Evolutionary conservation across 2,113 vertebrate genomes (phyloP).

Genomic region (Prunella himalayana): DNA sequence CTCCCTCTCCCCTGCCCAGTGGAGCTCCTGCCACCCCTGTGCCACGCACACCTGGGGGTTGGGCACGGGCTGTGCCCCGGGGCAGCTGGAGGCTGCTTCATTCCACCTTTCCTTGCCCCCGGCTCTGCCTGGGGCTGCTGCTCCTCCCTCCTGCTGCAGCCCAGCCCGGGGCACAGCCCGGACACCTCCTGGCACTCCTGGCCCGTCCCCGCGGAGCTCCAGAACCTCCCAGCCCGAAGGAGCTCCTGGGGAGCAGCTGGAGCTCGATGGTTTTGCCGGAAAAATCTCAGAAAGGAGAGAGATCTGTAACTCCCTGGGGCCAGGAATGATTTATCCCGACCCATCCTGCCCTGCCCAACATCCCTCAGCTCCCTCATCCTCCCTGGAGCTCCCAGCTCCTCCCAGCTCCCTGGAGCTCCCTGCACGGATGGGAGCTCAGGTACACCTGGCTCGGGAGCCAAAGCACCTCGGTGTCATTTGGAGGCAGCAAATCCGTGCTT

Average conservation of each 20-base stretch:
- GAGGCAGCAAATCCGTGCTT: rapidly evolving
- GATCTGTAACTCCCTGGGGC: background rate
- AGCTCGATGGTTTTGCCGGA: rapidly evolving
- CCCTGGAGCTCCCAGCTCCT: background rate
- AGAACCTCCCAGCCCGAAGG: background rate
- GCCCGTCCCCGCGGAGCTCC: background rate
- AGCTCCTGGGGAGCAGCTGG: background rate
- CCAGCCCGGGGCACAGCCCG: background rate
- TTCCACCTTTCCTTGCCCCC: background rate
- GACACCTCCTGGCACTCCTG: background rate
- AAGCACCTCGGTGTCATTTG: rapidly evolving
- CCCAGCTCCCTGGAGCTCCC: background rate
- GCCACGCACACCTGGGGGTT: background rate
- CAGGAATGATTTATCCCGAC: background rate
- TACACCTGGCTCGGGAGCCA: rapidly evolving
- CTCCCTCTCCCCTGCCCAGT: background rate
- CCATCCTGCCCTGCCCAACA: rapidly evolving
- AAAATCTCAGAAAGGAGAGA: rapidly evolving
- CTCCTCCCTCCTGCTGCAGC: background rate
- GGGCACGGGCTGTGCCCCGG: background rate
- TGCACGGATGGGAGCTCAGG: background rate
- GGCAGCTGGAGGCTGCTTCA: too few relatives aligned
- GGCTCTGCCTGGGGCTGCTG: background rate
- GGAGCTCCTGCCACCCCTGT: background rate
- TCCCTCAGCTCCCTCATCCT: rapidly evolving